A percentile compares a stretch with the other conserved stretches of the same genome.
phyloP scores from a whole-genome alignment of 2,113 vertebrate species.

The Psilopsiagon aymara region DNA sequence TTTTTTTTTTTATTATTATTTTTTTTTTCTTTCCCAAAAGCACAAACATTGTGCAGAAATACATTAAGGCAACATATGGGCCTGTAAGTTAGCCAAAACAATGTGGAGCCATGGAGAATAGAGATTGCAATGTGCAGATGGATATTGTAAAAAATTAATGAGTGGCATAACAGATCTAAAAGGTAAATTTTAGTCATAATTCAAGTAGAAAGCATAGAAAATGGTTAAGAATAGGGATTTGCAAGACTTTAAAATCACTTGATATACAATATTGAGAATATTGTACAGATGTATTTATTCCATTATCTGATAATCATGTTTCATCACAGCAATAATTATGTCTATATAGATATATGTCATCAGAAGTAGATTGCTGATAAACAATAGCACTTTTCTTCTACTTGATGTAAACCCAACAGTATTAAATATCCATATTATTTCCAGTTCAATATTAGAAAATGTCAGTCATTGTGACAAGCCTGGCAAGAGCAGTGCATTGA shows the following conservation, averaged over 20 bases:
- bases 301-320: constrained; percentile 70
- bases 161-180: constrained; percentile 84
- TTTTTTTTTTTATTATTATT: neutral
- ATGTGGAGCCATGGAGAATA: constrained; percentile 79
- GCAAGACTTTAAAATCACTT: constrained; percentile 63
- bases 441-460: constrained; percentile 82
- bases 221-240: constrained; percentile 70
- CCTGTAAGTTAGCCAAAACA: constrained; percentile 85
- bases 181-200: constrained; percentile 85
- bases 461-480: constrained; percentile 80
- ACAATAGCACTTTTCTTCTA: constrained; percentile 78
- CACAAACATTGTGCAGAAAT: constrained; percentile 81
- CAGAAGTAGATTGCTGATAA: constrained; percentile 78
- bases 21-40: constrained; percentile 43
- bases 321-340: constrained; percentile 76
- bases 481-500: constrained; percentile 67
- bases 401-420: constrained; percentile 75
- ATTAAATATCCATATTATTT: constrained; percentile 86
- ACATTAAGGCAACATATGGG: constrained; percentile 85
- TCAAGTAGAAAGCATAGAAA: constrained; percentile 75
- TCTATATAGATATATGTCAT: constrained; percentile 71
- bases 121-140: constrained; percentile 85
- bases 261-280: constrained; percentile 69
- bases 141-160: constrained; percentile 92
- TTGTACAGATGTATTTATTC: constrained; percentile 71